Conservation (phyloP, 2,888 invertebrate genomes). For the Conomelus anceps region DNA sequence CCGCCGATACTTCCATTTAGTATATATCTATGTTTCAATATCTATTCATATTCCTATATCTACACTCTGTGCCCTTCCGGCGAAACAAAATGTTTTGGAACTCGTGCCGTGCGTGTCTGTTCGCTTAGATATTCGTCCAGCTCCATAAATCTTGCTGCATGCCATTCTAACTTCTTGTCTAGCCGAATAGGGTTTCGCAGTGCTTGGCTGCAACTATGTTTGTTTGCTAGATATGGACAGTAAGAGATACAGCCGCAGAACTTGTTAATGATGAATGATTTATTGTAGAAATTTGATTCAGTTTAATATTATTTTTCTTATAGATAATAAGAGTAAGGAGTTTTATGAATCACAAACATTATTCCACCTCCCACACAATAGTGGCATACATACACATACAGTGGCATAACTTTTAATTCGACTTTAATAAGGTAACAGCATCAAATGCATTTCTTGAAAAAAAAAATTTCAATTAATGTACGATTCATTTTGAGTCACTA, state of each 20-base stretch:
- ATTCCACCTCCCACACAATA: too few species aligned
- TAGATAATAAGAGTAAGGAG: neutral
- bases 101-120: neutral
- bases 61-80: neutral
- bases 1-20: neutral
- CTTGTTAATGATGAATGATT: neutral
- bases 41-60: neutral
- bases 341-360: too few species aligned
- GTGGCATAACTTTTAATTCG: too few species aligned
- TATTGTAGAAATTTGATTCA: neutral
- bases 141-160: neutral
- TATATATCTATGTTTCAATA: neutral
- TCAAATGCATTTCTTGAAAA: too few species aligned
- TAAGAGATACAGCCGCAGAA: neutral
- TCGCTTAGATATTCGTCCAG: neutral
- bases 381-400: too few species aligned
- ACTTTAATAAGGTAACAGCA: too few species aligned
- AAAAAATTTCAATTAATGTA: too few species aligned
- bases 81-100: neutral
- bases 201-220: neutral
- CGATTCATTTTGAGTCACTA: too few species aligned
- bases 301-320: neutral
- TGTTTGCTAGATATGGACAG: neutral
- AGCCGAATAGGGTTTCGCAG: neutral
- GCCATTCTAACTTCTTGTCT: neutral